Base-by-base conservation (phyloP, 2,888 invertebrate species). In the Lydus trimaculatus region DNA sequence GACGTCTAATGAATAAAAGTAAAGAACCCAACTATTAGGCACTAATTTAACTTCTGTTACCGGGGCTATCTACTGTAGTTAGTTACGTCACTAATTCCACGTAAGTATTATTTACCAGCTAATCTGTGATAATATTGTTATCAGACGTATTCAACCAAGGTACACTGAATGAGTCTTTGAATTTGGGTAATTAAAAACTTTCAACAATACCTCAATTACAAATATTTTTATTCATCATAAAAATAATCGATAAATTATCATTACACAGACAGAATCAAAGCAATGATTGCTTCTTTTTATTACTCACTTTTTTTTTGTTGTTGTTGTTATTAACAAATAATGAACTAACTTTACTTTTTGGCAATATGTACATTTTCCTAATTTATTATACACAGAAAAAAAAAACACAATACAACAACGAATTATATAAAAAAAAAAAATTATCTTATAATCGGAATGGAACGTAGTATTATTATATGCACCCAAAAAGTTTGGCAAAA, bases 211-310 rank as follows among this genome's bases (percentile, higher is more conserved):
- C 20, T 52, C 52, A 80, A 81, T 81, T 84, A 84, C 83, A 84
- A 84, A 84, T 84, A 83, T 83, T 82, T 83, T 82, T 82, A 83
- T 83, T 83, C 80, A 81, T 84, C 83, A 83, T 84, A 84, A 84
- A 84, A 84, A 84, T 84, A 84, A 84, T 84, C 84, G n/a, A 84
- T 83, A 84, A 84, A 83, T 84, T 82, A 84, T 81, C 76, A 79
- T 80, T 83, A 84, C 83, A 84, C 83, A 82, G 82, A 84, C 82
- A 83, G 80, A 83, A 79, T 81, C 78, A 81, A 83, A 81, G 80
- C 76, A 79, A 78, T 78, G 75, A 78, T 76, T 80, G 79, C 78
- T 78, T 80, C n/a, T n/a, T 67, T 72, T 79, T 48, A 48, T 48
- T 48, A 23, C 25, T 52, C 25, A 23, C 9, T 25, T 52, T 25